These are phyloP conservation scores for Bombus fervidus DNA, from an alignment of 1,140 invertebrate species.

Conservation along the genomic window DNA sequence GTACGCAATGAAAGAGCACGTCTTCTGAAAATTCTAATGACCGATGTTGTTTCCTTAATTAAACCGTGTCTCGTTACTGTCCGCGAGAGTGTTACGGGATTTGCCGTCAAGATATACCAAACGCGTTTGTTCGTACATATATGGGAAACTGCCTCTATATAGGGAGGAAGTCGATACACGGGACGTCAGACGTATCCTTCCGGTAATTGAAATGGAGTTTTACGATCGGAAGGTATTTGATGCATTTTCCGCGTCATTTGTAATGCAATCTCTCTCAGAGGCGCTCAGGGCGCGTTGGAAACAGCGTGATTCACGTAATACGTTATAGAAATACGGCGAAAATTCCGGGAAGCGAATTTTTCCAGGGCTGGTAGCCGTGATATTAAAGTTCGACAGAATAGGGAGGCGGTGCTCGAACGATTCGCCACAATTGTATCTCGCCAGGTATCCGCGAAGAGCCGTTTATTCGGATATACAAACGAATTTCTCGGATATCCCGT, in stretches of 20 bases:
- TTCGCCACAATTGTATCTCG: neutral
- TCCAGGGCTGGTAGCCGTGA: neutral
- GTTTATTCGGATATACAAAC: conserved; percentile 56
- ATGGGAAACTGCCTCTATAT: neutral
- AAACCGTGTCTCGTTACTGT: conserved; percentile 44
- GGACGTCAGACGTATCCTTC: neutral
- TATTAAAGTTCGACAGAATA: conserved; percentile 42
- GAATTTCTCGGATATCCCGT: conserved; percentile 59
- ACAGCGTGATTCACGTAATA: neutral
- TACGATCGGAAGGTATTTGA: neutral
- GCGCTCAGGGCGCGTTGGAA: too few relatives aligned
- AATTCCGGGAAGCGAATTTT: conserved; percentile 20
- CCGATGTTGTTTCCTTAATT: conserved; percentile 44
- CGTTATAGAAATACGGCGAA: neutral
- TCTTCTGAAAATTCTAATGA: conserved; percentile 35
- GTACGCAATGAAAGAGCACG: conserved; percentile 45
- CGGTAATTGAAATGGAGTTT: conserved; percentile 6
- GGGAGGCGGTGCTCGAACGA: neutral
- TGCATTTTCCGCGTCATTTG: conserved; percentile 17
- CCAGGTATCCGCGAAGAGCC: conserved; percentile 35
- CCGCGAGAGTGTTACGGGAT: neutral
- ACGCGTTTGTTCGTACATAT: neutral
- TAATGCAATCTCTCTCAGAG: neutral
- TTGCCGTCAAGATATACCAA: neutral
- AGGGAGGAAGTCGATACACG: neutral